These are phyloP conservation scores for Crotalus viridis DNA, from an alignment of 2,113 vertebrate species.

Conservation along the genomic window DNA sequence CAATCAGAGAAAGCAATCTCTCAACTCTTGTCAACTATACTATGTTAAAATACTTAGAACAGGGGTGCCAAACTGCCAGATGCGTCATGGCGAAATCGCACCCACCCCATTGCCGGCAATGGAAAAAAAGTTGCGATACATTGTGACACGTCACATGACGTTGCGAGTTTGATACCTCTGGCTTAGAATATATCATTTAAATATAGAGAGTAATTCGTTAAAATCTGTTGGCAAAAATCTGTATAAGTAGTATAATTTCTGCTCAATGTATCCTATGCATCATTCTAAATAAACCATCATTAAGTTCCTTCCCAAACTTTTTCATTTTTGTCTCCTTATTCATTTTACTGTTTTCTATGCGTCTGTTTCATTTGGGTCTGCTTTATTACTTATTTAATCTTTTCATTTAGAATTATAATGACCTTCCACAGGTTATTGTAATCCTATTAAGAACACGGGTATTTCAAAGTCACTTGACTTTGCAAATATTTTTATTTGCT, in stretches of 20 bases:
- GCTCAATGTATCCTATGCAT: neutral
- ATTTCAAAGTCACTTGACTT: slow-evolving; percentile 70
- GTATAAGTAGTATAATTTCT: neutral
- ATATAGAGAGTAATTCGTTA: neutral
- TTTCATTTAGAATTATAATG: slow-evolving; percentile 67
- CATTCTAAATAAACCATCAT: slow-evolving; percentile 10
- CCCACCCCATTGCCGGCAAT: too few species aligned
- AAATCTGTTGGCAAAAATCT: neutral
- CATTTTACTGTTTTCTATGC: slow-evolving; percentile 67
- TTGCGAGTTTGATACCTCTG: too few species aligned
- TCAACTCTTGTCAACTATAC: neutral
- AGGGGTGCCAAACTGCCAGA: too few species aligned
- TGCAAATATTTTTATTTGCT: slow-evolving; percentile 68
- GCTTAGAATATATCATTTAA: neutral
- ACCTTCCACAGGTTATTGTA: slow-evolving; percentile 69
- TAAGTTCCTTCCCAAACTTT: slow-evolving; percentile 46
- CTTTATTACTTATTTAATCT: slow-evolving; percentile 69
- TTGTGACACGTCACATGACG: too few species aligned
- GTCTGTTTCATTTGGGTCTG: slow-evolving; percentile 68
- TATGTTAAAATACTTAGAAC: neutral
- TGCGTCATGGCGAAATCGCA: too few species aligned
- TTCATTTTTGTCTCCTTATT: slow-evolving; percentile 43
- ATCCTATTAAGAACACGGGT: slow-evolving; percentile 67
- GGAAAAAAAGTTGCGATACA: too few species aligned
- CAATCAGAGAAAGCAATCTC: neutral